These are phyloP conservation scores for Ictalurus furcatus DNA, from an alignment of 2,113 vertebrate species.

Conservation along the genomic window DNA sequence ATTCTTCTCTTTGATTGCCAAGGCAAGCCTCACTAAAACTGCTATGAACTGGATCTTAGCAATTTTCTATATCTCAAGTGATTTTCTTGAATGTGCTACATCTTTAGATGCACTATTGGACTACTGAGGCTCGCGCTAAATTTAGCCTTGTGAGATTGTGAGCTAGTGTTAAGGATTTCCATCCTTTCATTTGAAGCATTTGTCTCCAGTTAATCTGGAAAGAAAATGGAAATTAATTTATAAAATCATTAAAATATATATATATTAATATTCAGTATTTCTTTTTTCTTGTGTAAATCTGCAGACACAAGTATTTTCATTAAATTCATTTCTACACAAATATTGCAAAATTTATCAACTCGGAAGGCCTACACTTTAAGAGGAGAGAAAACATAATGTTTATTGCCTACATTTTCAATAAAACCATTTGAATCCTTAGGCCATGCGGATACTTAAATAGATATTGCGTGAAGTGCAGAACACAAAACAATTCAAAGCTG, in stretches of 20 bases:
- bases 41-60: constrained; percentile 29
- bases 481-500: not conserved
- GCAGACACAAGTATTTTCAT: not conserved
- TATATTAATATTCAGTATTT: not conserved
- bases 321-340: constrained; percentile 5
- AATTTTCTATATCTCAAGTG: constrained; percentile 30
- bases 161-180: not conserved
- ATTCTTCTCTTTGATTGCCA: constrained; percentile 40
- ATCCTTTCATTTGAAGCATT: not conserved
- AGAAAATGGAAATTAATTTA: not conserved
- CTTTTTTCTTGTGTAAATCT: not conserved
- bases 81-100: constrained; percentile 5
- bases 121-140: not conserved
- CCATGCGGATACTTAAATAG: not conserved
- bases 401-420: constrained; percentile 11
- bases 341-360: constrained; percentile 5
- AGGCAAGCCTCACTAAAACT: constrained; percentile 41
- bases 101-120: constrained; percentile 13
- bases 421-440: constrained; percentile 12
- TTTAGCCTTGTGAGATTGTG: not conserved
- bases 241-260: not conserved
- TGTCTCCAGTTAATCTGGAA: not conserved
- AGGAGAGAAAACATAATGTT: not conserved
- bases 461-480: not conserved
- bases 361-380: not conserved